A percentile compares a stretch with the other conserved stretches of the same genome.
phyloP scores from a whole-genome alignment of 2,113 vertebrate species.

The Ia io region DNA sequence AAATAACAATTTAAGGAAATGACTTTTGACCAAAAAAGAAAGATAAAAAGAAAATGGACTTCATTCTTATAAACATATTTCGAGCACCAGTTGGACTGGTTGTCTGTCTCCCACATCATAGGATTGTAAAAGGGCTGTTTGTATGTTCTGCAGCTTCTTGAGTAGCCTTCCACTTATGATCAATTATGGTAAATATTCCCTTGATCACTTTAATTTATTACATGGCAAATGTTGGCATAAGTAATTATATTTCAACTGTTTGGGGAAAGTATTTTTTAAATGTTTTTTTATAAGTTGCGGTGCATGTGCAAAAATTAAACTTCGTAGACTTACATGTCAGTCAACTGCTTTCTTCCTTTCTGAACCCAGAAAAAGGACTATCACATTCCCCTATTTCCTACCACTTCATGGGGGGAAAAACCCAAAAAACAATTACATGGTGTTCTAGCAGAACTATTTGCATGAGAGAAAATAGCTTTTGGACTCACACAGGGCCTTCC shows the following conservation, averaged over 20 bases:
- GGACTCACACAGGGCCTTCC: background rate
- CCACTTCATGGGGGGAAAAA: background rate
- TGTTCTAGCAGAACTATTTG: background rate
- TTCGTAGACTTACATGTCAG: background rate
- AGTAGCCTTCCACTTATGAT: background rate
- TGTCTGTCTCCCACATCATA: background rate
- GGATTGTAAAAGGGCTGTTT: background rate
- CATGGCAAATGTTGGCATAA: background rate
- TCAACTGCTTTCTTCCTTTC: background rate
- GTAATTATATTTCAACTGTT: background rate
- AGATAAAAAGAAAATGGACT: background rate
- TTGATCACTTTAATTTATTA: background rate
- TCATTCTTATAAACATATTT: background rate
- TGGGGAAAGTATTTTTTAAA: background rate
- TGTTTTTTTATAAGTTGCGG: background rate
- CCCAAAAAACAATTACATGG: background rate
- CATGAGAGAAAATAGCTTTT: background rate
- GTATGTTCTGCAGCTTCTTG: background rate
- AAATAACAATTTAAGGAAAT: background rate
- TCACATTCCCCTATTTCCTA: background rate
- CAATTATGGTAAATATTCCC: background rate
- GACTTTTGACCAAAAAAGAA: background rate
- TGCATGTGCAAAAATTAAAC: background rate
- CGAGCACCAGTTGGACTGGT: background rate
- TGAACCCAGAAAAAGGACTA: background rate